Base-by-base conservation (phyloP, 2,888 invertebrate genomes). In the Myathropa florea region DNA sequence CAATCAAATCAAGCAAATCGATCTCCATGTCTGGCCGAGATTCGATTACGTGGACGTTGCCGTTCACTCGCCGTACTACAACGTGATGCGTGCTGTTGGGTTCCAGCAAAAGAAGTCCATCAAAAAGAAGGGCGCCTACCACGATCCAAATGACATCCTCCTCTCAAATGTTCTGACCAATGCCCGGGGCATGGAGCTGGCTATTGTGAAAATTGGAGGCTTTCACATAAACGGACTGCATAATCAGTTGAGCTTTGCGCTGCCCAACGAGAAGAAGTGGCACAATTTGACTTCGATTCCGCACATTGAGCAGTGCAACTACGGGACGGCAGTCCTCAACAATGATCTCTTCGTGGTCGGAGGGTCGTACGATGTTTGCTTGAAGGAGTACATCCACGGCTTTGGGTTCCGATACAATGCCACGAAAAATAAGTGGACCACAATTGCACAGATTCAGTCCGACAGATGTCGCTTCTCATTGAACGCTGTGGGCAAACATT, bases 251-350 rank as follows among this genome's bases (percentile, higher is more conserved):
- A 95, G 95, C 55, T 96, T 95, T 90, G 94, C 94, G 88, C 93
- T 95, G 79, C 93, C 94, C 0, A 93, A 93, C 63, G 92, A 93
- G 75, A 93, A 94, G 9, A 94, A 94, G 90, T 95, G 96, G 95
- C 93, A 94, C 88, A 94, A 94, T 88, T 91, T 96, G 30, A 95
- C 96, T 3, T 94, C 94, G 55, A 96, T 96, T 89, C 96, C 96
- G 0, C 95, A 96, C 89, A 94, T 96, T 6, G 95, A 96, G 89
- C 96, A 96, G 90, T 95, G 95, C 90, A 95, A 96, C 90, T 96
- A 95, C 91, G 96, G 96, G 1, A 94, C 95, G 7, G 94, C 95
- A 7, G 95, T 96, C 0, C 92, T 95, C 10, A 94, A 95, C 84
- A 96, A 96, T 90, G 94, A 95, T 89, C 92, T 96, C 14, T 96